A percentile compares a stretch with the other conserved stretches of the same genome.
phyloP scores from a whole-genome alignment of 2,797 vertebrate genomes.

The Rhynchotus rufescens region DNA sequence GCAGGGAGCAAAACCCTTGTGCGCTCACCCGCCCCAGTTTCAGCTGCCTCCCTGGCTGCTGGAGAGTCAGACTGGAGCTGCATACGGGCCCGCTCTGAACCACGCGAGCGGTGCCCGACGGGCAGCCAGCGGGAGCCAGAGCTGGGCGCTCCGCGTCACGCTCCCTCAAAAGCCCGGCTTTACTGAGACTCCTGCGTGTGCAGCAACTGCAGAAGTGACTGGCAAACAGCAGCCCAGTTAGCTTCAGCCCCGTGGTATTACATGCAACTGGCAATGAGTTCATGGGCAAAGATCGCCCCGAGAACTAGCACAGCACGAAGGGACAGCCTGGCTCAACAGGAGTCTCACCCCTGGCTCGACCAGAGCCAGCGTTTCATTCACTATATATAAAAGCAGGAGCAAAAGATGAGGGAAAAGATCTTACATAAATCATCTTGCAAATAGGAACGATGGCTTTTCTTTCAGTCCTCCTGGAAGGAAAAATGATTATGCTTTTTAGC shows the following conservation, averaged over 20 bases:
- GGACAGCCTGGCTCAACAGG: background rate
- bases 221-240: background rate
- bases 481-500: constrained; percentile 83
- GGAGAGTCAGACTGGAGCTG: background rate
- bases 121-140: too few species aligned
- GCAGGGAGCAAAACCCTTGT: background rate
- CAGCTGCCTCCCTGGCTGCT: background rate
- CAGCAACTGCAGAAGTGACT: background rate
- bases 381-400: constrained; percentile 49
- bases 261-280: constrained; percentile 29
- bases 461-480: constrained; percentile 78
- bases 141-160: too few species aligned
- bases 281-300: background rate
- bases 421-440: constrained; percentile 78
- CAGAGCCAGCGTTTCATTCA: constrained; percentile 13
- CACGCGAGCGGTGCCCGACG: background rate
- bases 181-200: background rate
- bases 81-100: background rate
- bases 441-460: constrained; percentile 77
- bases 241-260: constrained; percentile 14
- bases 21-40: background rate
- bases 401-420: constrained; percentile 70
- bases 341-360: background rate
- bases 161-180: background rate
- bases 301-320: background rate